A percentile compares a stretch with the other conserved stretches of the same genome.
Evolutionary conservation across 2,888 invertebrate species (phyloP).

Genomic region (Lomographa bimaculata): DNA sequence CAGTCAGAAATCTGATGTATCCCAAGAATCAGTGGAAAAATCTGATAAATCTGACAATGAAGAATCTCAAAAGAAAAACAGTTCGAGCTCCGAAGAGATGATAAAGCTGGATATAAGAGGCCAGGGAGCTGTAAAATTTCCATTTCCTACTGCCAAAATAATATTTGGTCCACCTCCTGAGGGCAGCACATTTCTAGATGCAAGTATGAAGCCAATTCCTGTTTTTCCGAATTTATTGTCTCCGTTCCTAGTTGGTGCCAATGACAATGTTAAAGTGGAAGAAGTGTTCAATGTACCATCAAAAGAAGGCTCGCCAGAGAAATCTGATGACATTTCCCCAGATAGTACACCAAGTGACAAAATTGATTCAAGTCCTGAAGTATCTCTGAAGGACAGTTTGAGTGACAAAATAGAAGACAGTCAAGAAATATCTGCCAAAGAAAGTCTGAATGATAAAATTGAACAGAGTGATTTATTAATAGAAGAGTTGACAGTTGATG

Average conservation of each 20-base stretch:
- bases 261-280: constrained; percentile 53
- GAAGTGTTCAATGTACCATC: constrained; percentile 50
- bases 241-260: constrained; percentile 65
- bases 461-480: constrained; percentile 66
- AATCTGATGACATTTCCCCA: constrained; percentile 11
- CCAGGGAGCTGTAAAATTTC: constrained; percentile 62
- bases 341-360: constrained; percentile 21
- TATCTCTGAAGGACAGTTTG: constrained; percentile 48
- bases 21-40: constrained; percentile 40
- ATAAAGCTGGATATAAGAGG: constrained; percentile 79
- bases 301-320: constrained; percentile 34
- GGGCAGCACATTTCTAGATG: constrained; percentile 57
- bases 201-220: constrained; percentile 54
- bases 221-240: constrained; percentile 66
- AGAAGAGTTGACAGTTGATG: constrained; percentile 67
- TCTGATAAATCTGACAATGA: constrained; percentile 37
- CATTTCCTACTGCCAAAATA: constrained; percentile 64
- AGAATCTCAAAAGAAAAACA: constrained; percentile 46
- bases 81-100: constrained; percentile 74
- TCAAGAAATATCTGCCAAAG: constrained; percentile 25
- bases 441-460: constrained; percentile 46
- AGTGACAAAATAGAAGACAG: constrained; percentile 63
- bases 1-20: constrained; percentile 44
- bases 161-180: constrained; percentile 75
- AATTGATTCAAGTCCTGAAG: constrained; percentile 23